Conservation (phyloP, 1,140 invertebrate species). For the Achatina immaculata region DNA sequence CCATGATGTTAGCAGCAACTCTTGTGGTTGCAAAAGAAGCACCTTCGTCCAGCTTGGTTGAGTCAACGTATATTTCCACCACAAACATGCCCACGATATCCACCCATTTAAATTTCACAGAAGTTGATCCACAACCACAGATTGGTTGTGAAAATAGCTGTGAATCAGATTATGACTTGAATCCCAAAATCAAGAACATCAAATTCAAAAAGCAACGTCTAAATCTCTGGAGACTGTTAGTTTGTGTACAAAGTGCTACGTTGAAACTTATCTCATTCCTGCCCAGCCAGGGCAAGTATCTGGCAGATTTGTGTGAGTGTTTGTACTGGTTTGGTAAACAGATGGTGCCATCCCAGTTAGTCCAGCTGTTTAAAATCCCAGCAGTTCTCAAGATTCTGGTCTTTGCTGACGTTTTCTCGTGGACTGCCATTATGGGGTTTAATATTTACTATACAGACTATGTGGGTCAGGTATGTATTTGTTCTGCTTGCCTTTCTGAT, state of each 20-base stretch:
- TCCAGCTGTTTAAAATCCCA: conserved; percentile 66
- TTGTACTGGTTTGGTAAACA: conserved; percentile 26
- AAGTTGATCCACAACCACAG: neutral
- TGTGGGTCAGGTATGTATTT: conserved; percentile 69
- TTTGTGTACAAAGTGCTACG: neutral
- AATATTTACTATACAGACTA: conserved; percentile 74
- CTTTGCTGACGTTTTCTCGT: conserved; percentile 67
- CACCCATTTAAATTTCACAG: neutral
- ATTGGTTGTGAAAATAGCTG: conserved; percentile 34
- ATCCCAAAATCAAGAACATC: neutral
- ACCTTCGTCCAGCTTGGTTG: conserved; percentile 37
- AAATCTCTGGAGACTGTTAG: neutral
- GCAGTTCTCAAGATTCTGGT: conserved; percentile 67
- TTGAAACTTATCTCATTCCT: neutral
- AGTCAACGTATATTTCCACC: conserved; percentile 12
- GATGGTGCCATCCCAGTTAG: conserved; percentile 56
- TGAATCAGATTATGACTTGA: conserved; percentile 19
- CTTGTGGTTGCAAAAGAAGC: conserved; percentile 61
- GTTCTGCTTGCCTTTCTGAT: neutral
- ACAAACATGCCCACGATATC: conserved; percentile 3
- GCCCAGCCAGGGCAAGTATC: neutral
- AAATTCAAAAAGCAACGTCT: neutral
- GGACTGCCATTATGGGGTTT: conserved; percentile 73
- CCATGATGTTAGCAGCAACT: conserved; percentile 60
- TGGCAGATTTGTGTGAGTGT: conserved; percentile 6